A percentile compares a stretch with the other conserved stretches of the same genome.
phyloP scores from a whole-genome alignment of 2,888 invertebrate species.

The Callimorpha dominula region DNA sequence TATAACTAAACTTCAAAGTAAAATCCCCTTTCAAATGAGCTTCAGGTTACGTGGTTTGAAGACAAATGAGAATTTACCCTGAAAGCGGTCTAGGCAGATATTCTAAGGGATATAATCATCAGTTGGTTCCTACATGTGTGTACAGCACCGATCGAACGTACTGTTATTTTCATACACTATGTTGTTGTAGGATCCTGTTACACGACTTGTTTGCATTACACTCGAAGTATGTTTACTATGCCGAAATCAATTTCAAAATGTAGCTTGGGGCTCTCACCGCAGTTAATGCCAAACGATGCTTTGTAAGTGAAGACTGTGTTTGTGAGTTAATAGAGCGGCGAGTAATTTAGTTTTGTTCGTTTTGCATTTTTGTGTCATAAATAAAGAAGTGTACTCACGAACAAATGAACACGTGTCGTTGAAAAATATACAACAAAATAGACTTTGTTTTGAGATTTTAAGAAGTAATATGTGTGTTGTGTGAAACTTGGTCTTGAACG shows the following conservation, averaged over 20 bases:
- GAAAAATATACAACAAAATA: too few species aligned
- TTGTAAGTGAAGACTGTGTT: background rate
- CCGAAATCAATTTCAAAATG: slow-evolving; percentile 29
- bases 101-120: background rate
- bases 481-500: background rate
- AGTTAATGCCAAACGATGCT: background rate
- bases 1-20: background rate
- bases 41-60: background rate
- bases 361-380: background rate
- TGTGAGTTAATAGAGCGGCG: background rate
- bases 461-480: background rate
- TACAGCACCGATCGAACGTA: background rate
- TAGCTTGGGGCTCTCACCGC: slow-evolving; percentile 1
- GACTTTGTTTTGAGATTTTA: too few species aligned
- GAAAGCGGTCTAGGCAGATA: background rate
- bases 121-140: background rate
- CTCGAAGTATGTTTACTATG: slow-evolving; percentile 27
- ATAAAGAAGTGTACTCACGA: background rate
- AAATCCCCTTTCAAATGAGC: background rate
- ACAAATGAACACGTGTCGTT: too few species aligned
- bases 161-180: background rate
- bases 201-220: slow-evolving; percentile 35
- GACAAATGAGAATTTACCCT: background rate
- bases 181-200: slow-evolving; percentile 25
- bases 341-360: background rate